Conservation (phyloP, 2,113 vertebrate species). For the Amazona guildingii region DNA sequence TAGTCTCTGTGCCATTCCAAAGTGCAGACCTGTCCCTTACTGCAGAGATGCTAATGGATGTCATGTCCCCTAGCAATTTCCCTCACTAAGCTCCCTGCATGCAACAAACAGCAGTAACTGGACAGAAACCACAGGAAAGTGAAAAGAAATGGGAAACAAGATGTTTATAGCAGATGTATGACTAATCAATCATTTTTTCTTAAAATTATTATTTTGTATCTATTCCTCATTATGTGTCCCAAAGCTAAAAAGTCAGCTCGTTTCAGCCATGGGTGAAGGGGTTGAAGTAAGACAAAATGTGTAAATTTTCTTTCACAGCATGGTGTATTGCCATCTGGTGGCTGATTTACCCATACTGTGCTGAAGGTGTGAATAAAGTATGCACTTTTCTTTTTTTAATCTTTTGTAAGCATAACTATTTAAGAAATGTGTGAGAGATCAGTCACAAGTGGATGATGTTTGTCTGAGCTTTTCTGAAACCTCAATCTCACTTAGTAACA, state of each 20-base stretch:
- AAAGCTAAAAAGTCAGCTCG: neutral
- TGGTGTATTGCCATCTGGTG: constrained; percentile 72
- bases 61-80: neutral
- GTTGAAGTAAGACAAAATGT: neutral
- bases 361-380: neutral
- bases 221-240: neutral
- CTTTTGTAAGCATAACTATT: neutral
- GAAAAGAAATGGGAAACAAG: neutral
- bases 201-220: neutral
- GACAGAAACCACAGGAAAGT: neutral
- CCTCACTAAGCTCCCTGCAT: neutral
- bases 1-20: neutral
- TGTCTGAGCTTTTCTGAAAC: neutral
- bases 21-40: neutral
- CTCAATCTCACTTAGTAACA: neutral
- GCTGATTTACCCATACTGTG: neutral
- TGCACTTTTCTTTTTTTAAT: neutral
- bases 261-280: neutral
- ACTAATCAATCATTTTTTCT: neutral
- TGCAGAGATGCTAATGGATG: neutral
- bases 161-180: neutral
- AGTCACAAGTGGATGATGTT: neutral
- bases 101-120: neutral
- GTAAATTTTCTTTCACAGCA: constrained; percentile 13
- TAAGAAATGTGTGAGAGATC: neutral